A percentile compares a stretch with the other conserved stretches of the same genome.
Evolutionary conservation across 2,113 vertebrate species (phyloP).

Genomic region (Montifringilla adamsi): DNA sequence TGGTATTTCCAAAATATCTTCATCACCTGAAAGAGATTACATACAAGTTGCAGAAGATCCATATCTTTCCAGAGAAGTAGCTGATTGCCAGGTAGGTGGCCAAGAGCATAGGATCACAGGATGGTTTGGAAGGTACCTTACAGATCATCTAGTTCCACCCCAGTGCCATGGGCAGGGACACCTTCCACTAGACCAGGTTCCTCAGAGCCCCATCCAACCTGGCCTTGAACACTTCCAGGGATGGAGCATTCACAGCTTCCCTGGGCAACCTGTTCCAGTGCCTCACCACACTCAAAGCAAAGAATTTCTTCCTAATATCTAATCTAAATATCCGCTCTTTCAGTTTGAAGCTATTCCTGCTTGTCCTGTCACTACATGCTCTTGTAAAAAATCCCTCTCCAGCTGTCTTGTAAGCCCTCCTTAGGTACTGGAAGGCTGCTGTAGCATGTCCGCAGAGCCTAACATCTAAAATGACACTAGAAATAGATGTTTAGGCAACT

Average conservation of each 20-base stretch:
- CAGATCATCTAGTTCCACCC: background rate
- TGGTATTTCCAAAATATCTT: background rate
- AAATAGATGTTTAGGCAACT: background rate
- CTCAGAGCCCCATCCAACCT: background rate
- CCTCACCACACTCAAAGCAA: background rate
- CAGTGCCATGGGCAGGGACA: too few species aligned
- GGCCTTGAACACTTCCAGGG: background rate
- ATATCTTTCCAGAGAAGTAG: background rate
- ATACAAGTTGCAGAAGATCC: background rate
- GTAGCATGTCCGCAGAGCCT: background rate
- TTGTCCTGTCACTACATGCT: background rate
- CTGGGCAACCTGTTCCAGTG: background rate
- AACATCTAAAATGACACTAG: background rate
- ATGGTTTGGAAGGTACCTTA: background rate
- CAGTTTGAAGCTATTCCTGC: background rate
- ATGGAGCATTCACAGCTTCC: background rate
- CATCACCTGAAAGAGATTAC: background rate
- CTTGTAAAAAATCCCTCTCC: background rate
- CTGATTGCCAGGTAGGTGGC: background rate
- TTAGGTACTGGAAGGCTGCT: background rate
- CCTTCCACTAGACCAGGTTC: background rate
- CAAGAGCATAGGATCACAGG: background rate
- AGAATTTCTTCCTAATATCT: background rate
- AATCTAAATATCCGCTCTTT: background rate
- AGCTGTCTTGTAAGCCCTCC: background rate